Percentiles rank a stretch among this genome's conserved stretches.
Conservation (phyloP, 2,797 vertebrate species). For the Micromesistius poutassou region DNA sequence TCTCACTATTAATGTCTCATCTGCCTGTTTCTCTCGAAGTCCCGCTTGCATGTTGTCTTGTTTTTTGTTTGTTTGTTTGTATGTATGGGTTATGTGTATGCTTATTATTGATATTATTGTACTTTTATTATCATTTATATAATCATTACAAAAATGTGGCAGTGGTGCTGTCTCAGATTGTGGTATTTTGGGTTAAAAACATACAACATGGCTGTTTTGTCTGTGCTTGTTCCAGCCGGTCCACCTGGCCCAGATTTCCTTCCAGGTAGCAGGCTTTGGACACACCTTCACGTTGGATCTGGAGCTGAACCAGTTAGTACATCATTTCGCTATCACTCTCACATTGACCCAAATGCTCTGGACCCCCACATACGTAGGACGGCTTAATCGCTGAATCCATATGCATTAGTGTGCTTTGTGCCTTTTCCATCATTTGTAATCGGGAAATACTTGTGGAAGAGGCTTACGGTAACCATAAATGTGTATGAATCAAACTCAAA, state of each 20-base stretch:
- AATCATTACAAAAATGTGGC: not conserved
- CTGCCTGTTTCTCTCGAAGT: too few relatives aligned
- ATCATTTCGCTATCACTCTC: conserved; percentile 1
- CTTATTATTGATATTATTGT: not conserved
- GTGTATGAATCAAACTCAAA: too few relatives aligned
- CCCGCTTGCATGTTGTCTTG: too few relatives aligned
- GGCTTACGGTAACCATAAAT: not conserved
- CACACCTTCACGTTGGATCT: conserved; percentile 88
- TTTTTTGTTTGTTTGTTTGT: not conserved
- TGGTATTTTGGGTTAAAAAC: not conserved
- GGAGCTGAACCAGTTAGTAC: conserved; percentile 92
- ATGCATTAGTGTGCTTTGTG: conserved; percentile 33
- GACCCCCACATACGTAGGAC: conserved; percentile 19
- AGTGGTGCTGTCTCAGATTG: not conserved
- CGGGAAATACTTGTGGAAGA: not conserved
- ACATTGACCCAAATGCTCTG: conserved; percentile 1
- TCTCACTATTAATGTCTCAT: too few relatives aligned
- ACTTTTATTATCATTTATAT: not conserved
- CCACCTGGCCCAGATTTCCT: conserved; percentile 89
- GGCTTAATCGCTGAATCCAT: not conserved
- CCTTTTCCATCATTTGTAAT: not conserved
- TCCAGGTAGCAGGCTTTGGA: conserved; percentile 91
- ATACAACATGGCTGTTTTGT: conserved; percentile 7
- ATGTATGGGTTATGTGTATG: not conserved
- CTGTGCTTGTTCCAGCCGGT: conserved; percentile 73